phyloP scores from a whole-genome alignment of 2,888 invertebrate genomes.

The Pachydiplax longipennis region DNA sequence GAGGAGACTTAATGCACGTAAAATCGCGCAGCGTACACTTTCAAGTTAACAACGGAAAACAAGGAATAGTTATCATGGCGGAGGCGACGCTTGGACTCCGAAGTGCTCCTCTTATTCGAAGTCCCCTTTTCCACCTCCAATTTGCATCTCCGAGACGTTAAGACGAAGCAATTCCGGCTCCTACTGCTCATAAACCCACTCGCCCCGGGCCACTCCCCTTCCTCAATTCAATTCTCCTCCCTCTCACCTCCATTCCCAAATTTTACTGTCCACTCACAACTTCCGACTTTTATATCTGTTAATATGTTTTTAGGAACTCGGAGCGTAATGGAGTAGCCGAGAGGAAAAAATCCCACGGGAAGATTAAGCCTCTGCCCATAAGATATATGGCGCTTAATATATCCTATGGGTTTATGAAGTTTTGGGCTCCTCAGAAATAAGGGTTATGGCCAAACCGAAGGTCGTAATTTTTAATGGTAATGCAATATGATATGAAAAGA shows the following conservation, averaged over 20 bases:
- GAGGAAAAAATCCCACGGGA: neutral
- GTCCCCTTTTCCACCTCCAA: neutral
- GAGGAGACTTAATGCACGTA: no score
- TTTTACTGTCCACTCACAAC: conserved; percentile 15
- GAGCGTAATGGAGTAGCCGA: neutral
- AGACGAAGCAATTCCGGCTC: conserved; percentile 42
- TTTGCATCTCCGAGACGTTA: conserved; percentile 40
- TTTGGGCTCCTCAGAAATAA: neutral
- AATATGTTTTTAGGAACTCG: neutral
- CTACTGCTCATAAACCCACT: conserved; percentile 40
- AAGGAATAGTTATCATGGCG: neutral
- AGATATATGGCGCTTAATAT: neutral
- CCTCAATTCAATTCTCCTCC: neutral
- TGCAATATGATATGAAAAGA: neutral
- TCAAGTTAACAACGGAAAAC: no score
- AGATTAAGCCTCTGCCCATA: neutral
- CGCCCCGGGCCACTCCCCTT: conserved; percentile 10
- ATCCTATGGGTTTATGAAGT: neutral
- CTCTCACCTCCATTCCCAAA: neutral
- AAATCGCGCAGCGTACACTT: no score
- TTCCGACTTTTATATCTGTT: neutral
- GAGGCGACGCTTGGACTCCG: neutral
- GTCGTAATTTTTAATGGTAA: neutral
- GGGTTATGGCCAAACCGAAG: neutral
- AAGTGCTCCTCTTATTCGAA: neutral